Conservation (phyloP, 2,888 invertebrate species). For the Drosophila atripex region DNA sequence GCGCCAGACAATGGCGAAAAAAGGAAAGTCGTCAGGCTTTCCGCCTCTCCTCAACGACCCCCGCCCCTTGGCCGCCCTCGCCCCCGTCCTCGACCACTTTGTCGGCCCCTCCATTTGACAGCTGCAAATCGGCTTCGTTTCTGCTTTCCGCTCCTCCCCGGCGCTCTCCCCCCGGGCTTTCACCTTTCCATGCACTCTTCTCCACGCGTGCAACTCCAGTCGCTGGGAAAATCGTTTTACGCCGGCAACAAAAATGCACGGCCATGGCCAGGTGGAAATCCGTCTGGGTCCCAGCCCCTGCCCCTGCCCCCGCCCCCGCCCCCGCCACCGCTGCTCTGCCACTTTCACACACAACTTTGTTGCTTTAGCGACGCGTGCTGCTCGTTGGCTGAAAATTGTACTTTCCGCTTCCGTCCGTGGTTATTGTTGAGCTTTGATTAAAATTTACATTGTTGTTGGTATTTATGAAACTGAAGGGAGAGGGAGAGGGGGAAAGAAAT, state of each 20-base stretch:
- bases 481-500: neutral
- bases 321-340: slow-evolving; percentile 31
- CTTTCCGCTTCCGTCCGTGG: slow-evolving; percentile 34
- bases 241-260: slow-evolving; percentile 27
- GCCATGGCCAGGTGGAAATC: slow-evolving; percentile 22
- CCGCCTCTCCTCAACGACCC: neutral
- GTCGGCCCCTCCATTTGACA: slow-evolving; percentile 60
- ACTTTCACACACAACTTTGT: slow-evolving; percentile 59
- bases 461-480: slow-evolving; percentile 45
- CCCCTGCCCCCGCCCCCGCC: slow-evolving; percentile 25
- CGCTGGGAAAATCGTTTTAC: slow-evolving; percentile 56
- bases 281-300: slow-evolving; percentile 13
- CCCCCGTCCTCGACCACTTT: slow-evolving; percentile 35
- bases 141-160: slow-evolving; percentile 7
- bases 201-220: slow-evolving; percentile 47
- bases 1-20: slow-evolving; percentile 57
- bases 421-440: slow-evolving; percentile 59
- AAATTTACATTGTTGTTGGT: slow-evolving; percentile 63
- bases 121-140: slow-evolving; percentile 59
- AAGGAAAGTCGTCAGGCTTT: slow-evolving; percentile 51
- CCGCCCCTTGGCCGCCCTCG: no score
- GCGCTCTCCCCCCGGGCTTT: neutral
- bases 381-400: slow-evolving; percentile 40
- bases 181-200: slow-evolving; percentile 39
- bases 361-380: slow-evolving; percentile 49